Base-by-base conservation (phyloP, 2,113 vertebrate species). In the Odontesthes bonariensis region DNA sequence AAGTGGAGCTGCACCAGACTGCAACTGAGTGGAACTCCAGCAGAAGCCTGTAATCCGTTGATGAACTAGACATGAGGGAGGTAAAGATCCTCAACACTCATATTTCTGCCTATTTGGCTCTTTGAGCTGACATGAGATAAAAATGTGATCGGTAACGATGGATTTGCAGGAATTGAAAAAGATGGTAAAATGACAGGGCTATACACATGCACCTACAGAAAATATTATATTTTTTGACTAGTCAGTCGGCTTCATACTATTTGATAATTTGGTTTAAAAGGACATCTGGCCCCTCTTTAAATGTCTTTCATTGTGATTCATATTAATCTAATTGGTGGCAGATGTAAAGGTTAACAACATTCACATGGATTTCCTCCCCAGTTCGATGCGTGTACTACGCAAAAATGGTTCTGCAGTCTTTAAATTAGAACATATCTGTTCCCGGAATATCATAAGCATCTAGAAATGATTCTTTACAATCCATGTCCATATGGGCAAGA, bases 321-420 rank as follows among this genome's bases (percentile, higher is more conserved):
- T 64, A 51, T 38, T 44, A 47, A 75, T 69, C 71, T 51, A 40
- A 59, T 13, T 46, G 69, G 19, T 59, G 55, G 75, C 75, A 60
- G 57, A 62, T 6, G 16, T 76, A 75, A 75, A 67, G 65, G 53
- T 64, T 65, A 7, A 67, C 73, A 70, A 55, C 68, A 85, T 86
- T 85, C 85, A 73, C 55, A 75, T 84, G 84, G 80, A 78, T 83
- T 87, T 81, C 66, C 76, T 81, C 31, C 14, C 56, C 82, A 90
- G 77, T 77, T 81, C 84, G 47, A 62, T 53, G 59, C 63, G 12
- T 44, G 13, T 44, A 1, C 40, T 42, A 5, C 5, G 40, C 40
- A 44, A 13, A 12, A 44, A 44, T 16, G 12, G 13, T 44, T 44
- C 12, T 44, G 42, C 42, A 44, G 27, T 44, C 13, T 44, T 12